Percentiles rank a stretch among this genome's conserved stretches.
phyloP scores from a whole-genome alignment of 2,797 vertebrate species.

The Triplophysa yarkandensis region DNA sequence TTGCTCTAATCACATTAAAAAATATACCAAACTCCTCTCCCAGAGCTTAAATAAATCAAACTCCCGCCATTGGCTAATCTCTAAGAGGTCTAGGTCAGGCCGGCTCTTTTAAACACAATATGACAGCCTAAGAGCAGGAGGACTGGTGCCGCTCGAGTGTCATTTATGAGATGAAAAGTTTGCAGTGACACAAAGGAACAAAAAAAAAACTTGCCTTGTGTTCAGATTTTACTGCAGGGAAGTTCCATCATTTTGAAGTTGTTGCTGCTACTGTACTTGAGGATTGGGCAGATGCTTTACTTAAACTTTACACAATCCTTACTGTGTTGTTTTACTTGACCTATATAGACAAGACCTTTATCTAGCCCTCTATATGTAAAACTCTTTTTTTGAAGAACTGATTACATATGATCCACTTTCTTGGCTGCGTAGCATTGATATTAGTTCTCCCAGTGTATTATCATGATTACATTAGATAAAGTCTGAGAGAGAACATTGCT shows the following conservation, averaged over 20 bases:
- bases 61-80: neutral
- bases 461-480: neutral
- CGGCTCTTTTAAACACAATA: neutral
- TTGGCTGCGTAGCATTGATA: neutral
- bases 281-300: neutral
- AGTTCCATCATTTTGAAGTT: neutral
- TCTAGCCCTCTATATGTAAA: neutral
- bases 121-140: neutral
- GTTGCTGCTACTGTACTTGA: neutral
- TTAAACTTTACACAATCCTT: neutral
- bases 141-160: neutral
- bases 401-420: conserved; percentile 11
- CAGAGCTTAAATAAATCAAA: conserved; percentile 6
- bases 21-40: neutral
- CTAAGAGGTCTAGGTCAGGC: neutral
- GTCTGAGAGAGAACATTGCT: neutral
- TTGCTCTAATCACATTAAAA: neutral
- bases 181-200: neutral
- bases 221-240: neutral
- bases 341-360: too few species aligned
- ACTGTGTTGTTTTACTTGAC: neutral
- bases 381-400: neutral
- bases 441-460: neutral
- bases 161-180: conserved; percentile 13
- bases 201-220: neutral